Percentiles rank a stretch among this genome's conserved stretches.
Evolutionary conservation across 2,113 vertebrate genomes (phyloP).

Genomic region (Bagarius yarrelli): DNA sequence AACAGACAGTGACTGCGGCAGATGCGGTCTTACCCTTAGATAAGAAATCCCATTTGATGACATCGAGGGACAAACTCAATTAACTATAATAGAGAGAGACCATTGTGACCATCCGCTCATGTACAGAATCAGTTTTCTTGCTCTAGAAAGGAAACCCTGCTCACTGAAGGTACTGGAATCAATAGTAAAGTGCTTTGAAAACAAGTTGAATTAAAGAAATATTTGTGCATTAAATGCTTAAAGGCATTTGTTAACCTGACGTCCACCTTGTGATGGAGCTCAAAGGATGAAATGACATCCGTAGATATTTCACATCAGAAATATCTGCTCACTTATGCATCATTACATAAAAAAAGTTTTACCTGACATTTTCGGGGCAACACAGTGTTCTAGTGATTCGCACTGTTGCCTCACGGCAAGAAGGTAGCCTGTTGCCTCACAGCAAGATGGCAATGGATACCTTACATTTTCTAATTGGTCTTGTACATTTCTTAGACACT

Average conservation of each 20-base stretch:
- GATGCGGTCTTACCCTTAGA: constrained; percentile 49
- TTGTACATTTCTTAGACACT: too few species aligned
- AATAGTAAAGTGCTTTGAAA: constrained; percentile 40
- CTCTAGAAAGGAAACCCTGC: constrained; percentile 43
- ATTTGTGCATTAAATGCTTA: constrained; percentile 56
- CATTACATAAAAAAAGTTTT: too few species aligned
- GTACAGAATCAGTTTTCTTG: constrained; percentile 60
- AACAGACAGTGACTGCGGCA: constrained; percentile 52
- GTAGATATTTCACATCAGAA: background rate
- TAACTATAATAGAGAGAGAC: constrained; percentile 63
- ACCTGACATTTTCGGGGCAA: too few species aligned
- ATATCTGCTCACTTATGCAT: background rate
- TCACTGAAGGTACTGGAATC: constrained; percentile 41
- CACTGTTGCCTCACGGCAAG: too few species aligned
- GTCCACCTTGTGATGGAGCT: background rate
- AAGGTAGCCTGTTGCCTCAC: too few species aligned
- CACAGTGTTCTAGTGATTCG: too few species aligned
- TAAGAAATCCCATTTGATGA: constrained; percentile 59
- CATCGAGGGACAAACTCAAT: constrained; percentile 64
- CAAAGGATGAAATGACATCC: constrained; percentile 3
- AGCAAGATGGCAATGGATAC: too few species aligned
- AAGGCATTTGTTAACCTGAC: constrained; percentile 52
- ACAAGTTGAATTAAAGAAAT: constrained; percentile 55
- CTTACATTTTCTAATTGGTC: too few species aligned
- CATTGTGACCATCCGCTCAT: constrained; percentile 50